Percentiles rank a stretch among this genome's conserved stretches.
phyloP scores from a whole-genome alignment of 2,113 vertebrate species.

The Proterorhinus semilunaris region DNA sequence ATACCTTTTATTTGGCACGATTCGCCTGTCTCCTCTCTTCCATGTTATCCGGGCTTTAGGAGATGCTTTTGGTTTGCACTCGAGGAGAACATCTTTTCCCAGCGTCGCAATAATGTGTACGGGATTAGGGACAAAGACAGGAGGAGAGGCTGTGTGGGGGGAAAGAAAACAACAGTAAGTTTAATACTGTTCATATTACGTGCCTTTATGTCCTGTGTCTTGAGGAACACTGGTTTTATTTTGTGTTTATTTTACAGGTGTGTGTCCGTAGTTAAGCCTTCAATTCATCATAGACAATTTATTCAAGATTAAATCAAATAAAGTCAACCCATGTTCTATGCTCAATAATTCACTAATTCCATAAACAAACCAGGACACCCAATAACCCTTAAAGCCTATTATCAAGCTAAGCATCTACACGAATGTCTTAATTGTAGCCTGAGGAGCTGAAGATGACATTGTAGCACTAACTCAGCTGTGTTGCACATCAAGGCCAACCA shows the following conservation, averaged over 20 bases:
- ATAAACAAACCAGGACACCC: slow-evolving; percentile 17
- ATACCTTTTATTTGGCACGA: slow-evolving; percentile 88
- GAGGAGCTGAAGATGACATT: slow-evolving; percentile 4
- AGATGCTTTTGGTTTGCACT: slow-evolving; percentile 90
- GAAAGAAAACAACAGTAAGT: background rate
- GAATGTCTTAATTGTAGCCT: slow-evolving; percentile 37
- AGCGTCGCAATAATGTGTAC: slow-evolving; percentile 85
- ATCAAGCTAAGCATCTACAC: slow-evolving; percentile 22
- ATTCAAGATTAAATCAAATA: too few species aligned
- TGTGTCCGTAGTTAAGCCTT: too few species aligned
- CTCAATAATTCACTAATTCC: background rate
- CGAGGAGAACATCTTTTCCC: slow-evolving; percentile 83
- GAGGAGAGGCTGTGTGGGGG: slow-evolving; percentile 83
- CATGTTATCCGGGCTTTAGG: slow-evolving; percentile 90
- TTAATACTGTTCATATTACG: background rate
- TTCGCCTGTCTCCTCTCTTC: slow-evolving; percentile 85
- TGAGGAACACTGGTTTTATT: background rate
- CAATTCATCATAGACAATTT: too few species aligned
- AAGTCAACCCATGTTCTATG: slow-evolving; percentile 10
- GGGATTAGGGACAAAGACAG: slow-evolving; percentile 83
- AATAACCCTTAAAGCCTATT: slow-evolving; percentile 22
- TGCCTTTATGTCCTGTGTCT: background rate
- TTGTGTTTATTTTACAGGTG: too few species aligned
- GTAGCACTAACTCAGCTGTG: slow-evolving; percentile 9
- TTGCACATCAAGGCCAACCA: slow-evolving; percentile 52